These are phyloP conservation scores for Polylopha cassiicola DNA, from an alignment of 2,888 invertebrate genomes.

Conservation along the genomic window DNA sequence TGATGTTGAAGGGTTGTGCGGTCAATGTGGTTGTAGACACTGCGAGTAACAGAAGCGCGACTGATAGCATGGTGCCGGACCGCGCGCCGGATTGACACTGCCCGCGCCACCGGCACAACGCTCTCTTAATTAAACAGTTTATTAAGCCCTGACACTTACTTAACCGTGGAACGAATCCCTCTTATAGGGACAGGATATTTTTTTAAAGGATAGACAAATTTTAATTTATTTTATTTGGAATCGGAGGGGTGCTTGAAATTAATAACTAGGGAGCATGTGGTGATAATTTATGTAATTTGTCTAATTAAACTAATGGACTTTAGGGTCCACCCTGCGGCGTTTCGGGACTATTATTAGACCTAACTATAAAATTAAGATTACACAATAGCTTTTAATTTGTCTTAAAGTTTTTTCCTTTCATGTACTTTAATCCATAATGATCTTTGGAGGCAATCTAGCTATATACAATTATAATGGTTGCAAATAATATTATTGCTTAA, in stretches of 20 bases:
- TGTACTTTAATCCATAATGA: too few relatives aligned
- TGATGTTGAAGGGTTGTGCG: slow-evolving; percentile 57
- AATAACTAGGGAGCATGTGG: slow-evolving; percentile 18
- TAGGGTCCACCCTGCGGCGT: background rate
- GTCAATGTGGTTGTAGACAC: slow-evolving; percentile 28
- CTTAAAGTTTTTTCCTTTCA: too few relatives aligned
- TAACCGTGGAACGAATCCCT: slow-evolving; percentile 57
- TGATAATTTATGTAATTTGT: slow-evolving; percentile 15
- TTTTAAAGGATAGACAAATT: slow-evolving; percentile 61
- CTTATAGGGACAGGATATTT: slow-evolving; percentile 42
- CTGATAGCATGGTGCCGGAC: slow-evolving; percentile 54
- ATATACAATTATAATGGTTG: too few relatives aligned
- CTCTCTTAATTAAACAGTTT: slow-evolving; percentile 73
- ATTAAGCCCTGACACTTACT: slow-evolving; percentile 74
- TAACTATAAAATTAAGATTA: too few relatives aligned
- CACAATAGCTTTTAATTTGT: too few relatives aligned
- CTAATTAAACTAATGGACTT: slow-evolving; percentile 19
- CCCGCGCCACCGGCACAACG: slow-evolving; percentile 49
- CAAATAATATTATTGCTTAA: too few relatives aligned
- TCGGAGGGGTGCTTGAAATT: slow-evolving; percentile 20
- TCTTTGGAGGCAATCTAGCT: too few relatives aligned
- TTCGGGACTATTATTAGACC: background rate
- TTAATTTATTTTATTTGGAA: slow-evolving; percentile 45
- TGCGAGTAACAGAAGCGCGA: slow-evolving; percentile 37
- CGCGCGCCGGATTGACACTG: slow-evolving; percentile 61